These are phyloP conservation scores for Saxicola maurus DNA, from an alignment of 2,797 vertebrate species.

Conservation along the genomic window DNA sequence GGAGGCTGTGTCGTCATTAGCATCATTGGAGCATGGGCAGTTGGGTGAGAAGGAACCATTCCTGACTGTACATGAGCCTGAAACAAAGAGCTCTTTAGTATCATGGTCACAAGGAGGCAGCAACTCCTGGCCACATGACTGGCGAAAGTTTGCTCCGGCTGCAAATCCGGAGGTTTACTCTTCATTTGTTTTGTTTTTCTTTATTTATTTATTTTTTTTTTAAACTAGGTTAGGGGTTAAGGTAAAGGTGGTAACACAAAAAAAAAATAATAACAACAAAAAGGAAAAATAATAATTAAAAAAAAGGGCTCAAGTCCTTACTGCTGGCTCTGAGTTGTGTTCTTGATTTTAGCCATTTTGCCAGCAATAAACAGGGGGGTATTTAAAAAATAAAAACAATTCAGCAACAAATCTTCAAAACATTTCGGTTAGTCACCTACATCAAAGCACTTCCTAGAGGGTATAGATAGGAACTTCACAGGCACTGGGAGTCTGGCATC, in stretches of 20 bases:
- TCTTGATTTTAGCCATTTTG: neutral
- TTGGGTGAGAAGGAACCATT: constrained; percentile 90
- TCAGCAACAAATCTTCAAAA: constrained; percentile 11
- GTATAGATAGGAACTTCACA: neutral
- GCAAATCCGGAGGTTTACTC: constrained; percentile 15
- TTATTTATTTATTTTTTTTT: neutral
- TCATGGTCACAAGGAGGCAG: constrained; percentile 52
- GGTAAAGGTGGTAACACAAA: constrained; percentile 1
- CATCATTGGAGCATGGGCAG: constrained; percentile 94
- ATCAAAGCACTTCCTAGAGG: constrained; percentile 10
- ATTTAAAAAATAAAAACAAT: neutral
- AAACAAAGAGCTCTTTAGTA: constrained; percentile 76
- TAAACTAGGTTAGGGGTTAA: constrained; percentile 13
- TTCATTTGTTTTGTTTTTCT: neutral
- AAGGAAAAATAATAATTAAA: neutral
- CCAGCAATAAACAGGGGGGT: neutral
- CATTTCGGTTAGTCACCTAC: neutral
- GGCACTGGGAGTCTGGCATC: neutral
- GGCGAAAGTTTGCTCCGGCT: neutral
- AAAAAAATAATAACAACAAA: neutral
- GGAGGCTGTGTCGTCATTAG: constrained; percentile 96
- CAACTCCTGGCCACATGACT: constrained; percentile 57
- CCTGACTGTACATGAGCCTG: constrained; percentile 99
- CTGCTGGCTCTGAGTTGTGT: neutral
- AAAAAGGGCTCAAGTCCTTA: neutral